phyloP scores from a whole-genome alignment of 2,113 vertebrate genomes.

The Saccopteryx bilineata region DNA sequence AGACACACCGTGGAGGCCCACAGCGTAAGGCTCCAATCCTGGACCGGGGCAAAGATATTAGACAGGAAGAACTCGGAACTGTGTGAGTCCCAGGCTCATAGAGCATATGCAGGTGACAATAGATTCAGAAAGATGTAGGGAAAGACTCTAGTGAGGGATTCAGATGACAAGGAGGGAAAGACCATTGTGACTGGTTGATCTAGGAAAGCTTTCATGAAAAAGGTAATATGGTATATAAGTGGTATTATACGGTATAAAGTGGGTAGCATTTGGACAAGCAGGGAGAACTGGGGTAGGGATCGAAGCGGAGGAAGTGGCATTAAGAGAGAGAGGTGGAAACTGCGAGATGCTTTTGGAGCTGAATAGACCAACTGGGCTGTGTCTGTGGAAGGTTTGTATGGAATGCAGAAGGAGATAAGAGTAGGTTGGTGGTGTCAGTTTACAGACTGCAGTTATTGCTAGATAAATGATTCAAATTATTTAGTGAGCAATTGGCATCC shows the following conservation, averaged over 20 bases:
- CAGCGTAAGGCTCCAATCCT: background rate
- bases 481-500: constrained; percentile 21
- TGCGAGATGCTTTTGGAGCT: background rate
- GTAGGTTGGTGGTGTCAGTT: background rate
- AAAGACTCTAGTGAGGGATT: background rate
- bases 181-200: background rate
- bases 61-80: background rate
- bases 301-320: background rate
- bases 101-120: too few relatives aligned
- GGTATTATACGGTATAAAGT: background rate
- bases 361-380: background rate
- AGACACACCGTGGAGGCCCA: background rate
- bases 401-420: background rate
- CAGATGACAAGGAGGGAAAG: background rate
- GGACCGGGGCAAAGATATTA: background rate
- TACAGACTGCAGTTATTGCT: background rate
- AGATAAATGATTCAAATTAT: background rate
- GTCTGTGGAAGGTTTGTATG: background rate
- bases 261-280: background rate
- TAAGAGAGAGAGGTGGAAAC: background rate
- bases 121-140: background rate
- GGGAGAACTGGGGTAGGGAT: background rate
- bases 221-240: background rate
- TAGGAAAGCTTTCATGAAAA: constrained; percentile 9
- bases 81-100: background rate